Evolutionary conservation across 2,797 vertebrate species (phyloP).

Genomic region (Cirrhinus molitorella): DNA sequence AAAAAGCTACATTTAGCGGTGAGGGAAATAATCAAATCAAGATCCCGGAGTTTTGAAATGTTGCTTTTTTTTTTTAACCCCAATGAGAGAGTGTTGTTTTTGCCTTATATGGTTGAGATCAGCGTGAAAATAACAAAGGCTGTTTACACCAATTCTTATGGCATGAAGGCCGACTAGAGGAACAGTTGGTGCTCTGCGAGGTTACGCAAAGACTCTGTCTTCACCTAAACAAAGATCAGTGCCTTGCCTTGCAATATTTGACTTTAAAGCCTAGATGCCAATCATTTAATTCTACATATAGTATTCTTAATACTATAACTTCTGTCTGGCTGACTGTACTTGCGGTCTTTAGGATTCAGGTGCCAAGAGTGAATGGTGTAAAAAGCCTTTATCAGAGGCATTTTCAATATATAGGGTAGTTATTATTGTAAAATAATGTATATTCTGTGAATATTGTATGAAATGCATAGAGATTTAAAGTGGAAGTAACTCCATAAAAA

Average conservation of each 20-base stretch:
- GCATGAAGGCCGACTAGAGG: slow-evolving; percentile 54
- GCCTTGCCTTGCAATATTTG: not conserved
- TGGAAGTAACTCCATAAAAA: slow-evolving; percentile 23
- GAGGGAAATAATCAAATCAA: slow-evolving; percentile 56
- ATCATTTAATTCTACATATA: not conserved
- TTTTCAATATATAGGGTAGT: not conserved
- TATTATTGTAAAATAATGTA: slow-evolving; percentile 66
- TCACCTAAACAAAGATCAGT: slow-evolving; percentile 11
- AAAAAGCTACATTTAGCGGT: slow-evolving; percentile 36
- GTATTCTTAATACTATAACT: no score
- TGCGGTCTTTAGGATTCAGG: not conserved
- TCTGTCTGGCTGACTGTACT: no score
- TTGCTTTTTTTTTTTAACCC: slow-evolving; percentile 61
- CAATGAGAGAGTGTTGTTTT: slow-evolving; percentile 50
- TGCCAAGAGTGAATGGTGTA: slow-evolving; percentile 36
- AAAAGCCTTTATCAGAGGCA: not conserved
- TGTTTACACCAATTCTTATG: slow-evolving; percentile 57
- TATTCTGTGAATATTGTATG: slow-evolving; percentile 78
- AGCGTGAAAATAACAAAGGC: slow-evolving; percentile 59
- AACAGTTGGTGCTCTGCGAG: slow-evolving; percentile 28
- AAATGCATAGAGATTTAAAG: slow-evolving; percentile 61
- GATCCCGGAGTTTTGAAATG: slow-evolving; percentile 71
- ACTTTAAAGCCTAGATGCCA: not conserved
- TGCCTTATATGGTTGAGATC: slow-evolving; percentile 68
- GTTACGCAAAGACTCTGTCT: slow-evolving; percentile 34